Evolutionary conservation across 2,113 vertebrate genomes (phyloP), one percentile per base, ranked within the genome.

Genomic region (Emydocephalus ijimae): DNA sequence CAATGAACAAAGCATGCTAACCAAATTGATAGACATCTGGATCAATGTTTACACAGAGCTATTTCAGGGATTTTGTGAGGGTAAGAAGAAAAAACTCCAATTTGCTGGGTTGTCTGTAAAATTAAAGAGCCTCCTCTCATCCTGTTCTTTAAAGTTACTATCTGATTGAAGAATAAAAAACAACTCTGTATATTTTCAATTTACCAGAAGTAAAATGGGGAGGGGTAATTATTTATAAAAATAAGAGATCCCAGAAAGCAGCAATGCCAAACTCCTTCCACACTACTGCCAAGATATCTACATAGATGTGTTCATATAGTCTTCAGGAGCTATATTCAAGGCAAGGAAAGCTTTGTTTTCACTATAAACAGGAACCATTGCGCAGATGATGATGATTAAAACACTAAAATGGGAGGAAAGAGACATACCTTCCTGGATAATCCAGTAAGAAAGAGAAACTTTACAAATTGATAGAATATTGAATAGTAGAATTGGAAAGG

Each of bases 11-110:
- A 74, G 69, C 20, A 54, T 91, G 52, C 11, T 85, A 23, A 54
- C 85, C 52, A 55, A 85, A 43, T 85, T 91, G 90, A 43, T 91
- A 39, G 90, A 20, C 90, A 90, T 81, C 64, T 90, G 64, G 64
- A 81, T 81, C 69, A 85, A 55, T 91, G 69, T 56, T 85, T 91
- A 85, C 52, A 43, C 24, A 55, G 34, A 85, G 52, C 90, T 85
- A 91, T 85, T 91, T 91, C 34, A 45, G 34, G 50, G 54, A 91
- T 52, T 10, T 23, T 56, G 69, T 91, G 69, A 81, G 52, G 48
- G 12, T 12, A 81, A 52, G 55, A 15, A 20, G 3, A 34, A 64
- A 87, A 29, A 52, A 87, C 14, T 3, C 24, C 43, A 61, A 61
- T 18, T n/a, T 48, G 7, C 89, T 56, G 2, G 39, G 55, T 12